phyloP scores from a whole-genome alignment of 2,888 invertebrate genomes.

The Andrena marginata region DNA sequence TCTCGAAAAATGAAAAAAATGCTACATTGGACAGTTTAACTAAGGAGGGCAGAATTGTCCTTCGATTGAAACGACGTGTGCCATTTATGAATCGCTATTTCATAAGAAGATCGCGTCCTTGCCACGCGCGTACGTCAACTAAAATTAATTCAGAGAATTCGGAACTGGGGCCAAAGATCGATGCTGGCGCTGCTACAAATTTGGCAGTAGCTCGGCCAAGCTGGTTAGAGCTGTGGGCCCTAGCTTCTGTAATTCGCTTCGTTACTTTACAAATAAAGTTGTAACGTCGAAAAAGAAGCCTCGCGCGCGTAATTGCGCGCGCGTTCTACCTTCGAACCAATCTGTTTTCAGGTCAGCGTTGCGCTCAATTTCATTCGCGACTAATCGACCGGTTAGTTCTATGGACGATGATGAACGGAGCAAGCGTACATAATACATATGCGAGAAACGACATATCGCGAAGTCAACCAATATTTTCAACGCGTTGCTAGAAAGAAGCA shows the following conservation, averaged over 20 bases:
- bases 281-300: too few relatives aligned
- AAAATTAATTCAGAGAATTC: slow-evolving; percentile 62
- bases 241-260: neutral
- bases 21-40: too few relatives aligned
- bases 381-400: neutral
- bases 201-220: slow-evolving; percentile 46
- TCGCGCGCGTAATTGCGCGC: neutral
- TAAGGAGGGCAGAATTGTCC: neutral
- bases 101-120: slow-evolving; percentile 43
- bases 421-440: too few relatives aligned
- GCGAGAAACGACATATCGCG: neutral
- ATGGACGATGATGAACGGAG: neutral
- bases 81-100: slow-evolving; percentile 1
- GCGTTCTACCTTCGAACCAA: neutral
- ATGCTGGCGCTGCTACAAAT: slow-evolving; percentile 31
- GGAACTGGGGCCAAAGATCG: slow-evolving; percentile 57
- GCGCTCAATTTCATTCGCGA: neutral
- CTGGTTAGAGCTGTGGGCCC: slow-evolving; percentile 13
- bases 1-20: too few relatives aligned
- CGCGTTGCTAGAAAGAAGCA: neutral
- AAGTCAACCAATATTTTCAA: neutral
- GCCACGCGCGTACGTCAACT: slow-evolving; percentile 53
- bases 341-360: neutral
- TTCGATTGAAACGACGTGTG: neutral
- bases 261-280: neutral